phyloP scores from a whole-genome alignment of 2,888 invertebrate genomes.

The Mantis religiosa region DNA sequence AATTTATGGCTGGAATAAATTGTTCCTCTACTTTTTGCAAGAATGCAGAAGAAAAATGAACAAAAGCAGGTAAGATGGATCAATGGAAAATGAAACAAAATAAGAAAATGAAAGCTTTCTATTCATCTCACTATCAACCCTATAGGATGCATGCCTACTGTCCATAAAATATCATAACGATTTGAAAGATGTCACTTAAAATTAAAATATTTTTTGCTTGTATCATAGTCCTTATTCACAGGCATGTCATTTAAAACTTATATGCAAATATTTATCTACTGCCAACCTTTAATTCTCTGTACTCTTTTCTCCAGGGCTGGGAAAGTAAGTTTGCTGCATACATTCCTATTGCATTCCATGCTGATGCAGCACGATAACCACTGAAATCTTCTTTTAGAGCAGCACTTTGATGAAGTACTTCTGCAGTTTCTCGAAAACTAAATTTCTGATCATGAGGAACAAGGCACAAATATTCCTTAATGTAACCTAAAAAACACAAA shows the following conservation, averaged over 20 bases:
- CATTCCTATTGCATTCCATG: conserved; percentile 79
- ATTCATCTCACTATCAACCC: too few relatives aligned
- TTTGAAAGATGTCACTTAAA: background rate
- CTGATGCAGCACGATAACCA: conserved; percentile 73
- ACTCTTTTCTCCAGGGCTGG: conserved; percentile 88
- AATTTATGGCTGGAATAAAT: too few relatives aligned
- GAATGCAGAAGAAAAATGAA: too few relatives aligned
- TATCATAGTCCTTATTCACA: too few relatives aligned
- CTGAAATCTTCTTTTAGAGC: conserved; percentile 68
- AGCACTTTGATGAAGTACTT: conserved; percentile 70
- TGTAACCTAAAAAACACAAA: conserved; percentile 55
- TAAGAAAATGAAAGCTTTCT: too few relatives aligned
- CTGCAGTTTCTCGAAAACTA: conserved; percentile 67
- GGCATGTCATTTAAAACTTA: background rate
- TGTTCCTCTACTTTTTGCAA: too few relatives aligned
- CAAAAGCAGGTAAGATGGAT: too few relatives aligned
- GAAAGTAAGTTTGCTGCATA: conserved; percentile 81
- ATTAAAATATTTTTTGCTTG: too few relatives aligned
- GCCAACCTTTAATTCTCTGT: conserved; percentile 68
- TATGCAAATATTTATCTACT: background rate
- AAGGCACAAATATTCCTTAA: conserved; percentile 71
- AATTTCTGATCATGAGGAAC: conserved; percentile 79
- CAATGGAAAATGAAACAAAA: too few relatives aligned
- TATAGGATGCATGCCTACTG: too few relatives aligned
- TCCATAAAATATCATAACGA: background rate